phyloP scores from a whole-genome alignment of 2,888 invertebrate genomes.

The Caenorhabditis sulstoni region DNA sequence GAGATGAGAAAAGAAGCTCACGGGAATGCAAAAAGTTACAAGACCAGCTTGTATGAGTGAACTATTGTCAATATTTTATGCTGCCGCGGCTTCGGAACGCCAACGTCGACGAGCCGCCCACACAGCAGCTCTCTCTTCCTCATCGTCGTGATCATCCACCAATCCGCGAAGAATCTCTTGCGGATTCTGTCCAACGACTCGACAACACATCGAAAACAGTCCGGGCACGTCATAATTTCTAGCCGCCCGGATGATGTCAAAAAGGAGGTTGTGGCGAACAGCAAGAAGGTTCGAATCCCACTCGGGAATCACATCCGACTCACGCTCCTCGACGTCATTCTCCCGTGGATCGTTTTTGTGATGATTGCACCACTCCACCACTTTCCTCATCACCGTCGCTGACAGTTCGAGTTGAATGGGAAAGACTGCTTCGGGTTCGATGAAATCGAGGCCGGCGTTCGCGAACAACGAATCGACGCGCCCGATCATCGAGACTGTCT shows the following conservation, averaged over 20 bases:
- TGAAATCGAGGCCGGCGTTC: slow-evolving; percentile 16
- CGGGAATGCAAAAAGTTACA: too few species aligned
- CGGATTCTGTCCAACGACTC: slow-evolving; percentile 20
- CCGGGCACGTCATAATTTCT: slow-evolving; percentile 15
- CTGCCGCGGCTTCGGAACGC: too few species aligned
- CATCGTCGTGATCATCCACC: not conserved
- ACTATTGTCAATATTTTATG: too few species aligned
- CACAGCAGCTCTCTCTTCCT: not conserved
- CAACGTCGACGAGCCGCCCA: not conserved
- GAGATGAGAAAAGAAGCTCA: too few species aligned
- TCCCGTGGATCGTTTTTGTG: slow-evolving; percentile 42
- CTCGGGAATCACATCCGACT: slow-evolving; percentile 3
- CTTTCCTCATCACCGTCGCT: slow-evolving; percentile 4
- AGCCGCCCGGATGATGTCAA: slow-evolving; percentile 28
- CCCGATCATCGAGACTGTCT: slow-evolving; percentile 26
- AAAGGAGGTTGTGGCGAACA: slow-evolving; percentile 24
- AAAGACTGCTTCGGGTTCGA: not conserved
- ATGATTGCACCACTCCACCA: slow-evolving; percentile 41
- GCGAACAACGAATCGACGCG: slow-evolving; percentile 8
- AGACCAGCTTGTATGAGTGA: too few species aligned
- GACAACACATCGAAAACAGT: slow-evolving; percentile 37
- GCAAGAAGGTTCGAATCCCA: slow-evolving; percentile 25
- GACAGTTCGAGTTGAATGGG: slow-evolving; percentile 23
- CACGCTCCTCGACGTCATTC: too few species aligned
- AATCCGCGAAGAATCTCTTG: slow-evolving; percentile 17